phyloP scores from a whole-genome alignment of 2,888 invertebrate genomes.

The Drosophila pegasa region DNA sequence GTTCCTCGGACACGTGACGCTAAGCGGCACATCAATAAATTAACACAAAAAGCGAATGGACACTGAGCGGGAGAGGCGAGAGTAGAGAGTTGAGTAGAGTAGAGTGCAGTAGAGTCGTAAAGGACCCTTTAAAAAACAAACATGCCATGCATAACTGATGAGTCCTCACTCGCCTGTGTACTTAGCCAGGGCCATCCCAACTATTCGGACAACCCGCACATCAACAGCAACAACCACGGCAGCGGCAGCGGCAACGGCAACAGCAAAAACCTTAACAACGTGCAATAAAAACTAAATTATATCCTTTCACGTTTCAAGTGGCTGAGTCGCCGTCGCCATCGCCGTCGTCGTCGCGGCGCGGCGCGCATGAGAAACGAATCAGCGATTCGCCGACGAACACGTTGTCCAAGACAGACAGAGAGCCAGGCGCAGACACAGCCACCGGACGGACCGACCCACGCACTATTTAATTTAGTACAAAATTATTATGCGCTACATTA shows the following conservation, averaged over 20 bases:
- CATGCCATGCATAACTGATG: constrained; percentile 75
- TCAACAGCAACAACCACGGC: not conserved
- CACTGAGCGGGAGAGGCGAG: constrained; percentile 1
- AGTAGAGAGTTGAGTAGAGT: not conserved
- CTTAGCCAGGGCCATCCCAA: constrained; percentile 1
- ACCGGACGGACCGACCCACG: constrained; percentile 65
- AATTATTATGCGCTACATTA: constrained; percentile 81
- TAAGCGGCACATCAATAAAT: constrained; percentile 70
- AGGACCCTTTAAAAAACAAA: constrained; percentile 64
- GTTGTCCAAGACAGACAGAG: constrained; percentile 50
- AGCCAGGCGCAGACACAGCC: not conserved
- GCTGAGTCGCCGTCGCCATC: constrained; percentile 41
- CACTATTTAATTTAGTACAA: constrained; percentile 81
- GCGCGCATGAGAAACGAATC: constrained; percentile 46
- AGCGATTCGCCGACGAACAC: constrained; percentile 56
- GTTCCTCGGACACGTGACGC: constrained; percentile 39
- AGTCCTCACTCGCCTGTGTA: constrained; percentile 32
- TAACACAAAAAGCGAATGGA: constrained; percentile 47
- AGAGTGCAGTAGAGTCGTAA: constrained; percentile 35
- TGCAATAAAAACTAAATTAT: constrained; percentile 81
- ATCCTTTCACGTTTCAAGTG: constrained; percentile 78
- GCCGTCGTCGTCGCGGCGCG: too few species aligned
- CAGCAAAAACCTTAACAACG: constrained; percentile 50
- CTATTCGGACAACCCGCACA: constrained; percentile 16
- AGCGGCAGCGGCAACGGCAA: not conserved